These are phyloP conservation scores for Athripsodes cinereus DNA, from an alignment of 2,888 invertebrate genomes.

Conservation along the genomic window DNA sequence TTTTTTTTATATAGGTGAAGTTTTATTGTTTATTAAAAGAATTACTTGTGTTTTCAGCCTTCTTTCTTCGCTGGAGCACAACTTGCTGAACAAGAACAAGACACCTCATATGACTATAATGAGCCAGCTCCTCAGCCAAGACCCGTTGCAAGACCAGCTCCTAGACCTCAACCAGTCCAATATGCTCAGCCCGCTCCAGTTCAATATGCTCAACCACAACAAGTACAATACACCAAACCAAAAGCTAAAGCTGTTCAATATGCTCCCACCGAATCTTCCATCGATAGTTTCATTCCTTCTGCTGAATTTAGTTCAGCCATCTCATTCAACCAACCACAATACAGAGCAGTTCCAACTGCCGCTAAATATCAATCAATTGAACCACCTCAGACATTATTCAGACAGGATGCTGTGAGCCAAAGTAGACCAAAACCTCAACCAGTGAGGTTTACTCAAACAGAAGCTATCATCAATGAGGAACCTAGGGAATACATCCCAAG, in stretches of 20 bases:
- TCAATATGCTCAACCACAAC: conserved; percentile 29
- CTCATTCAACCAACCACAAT: conserved; percentile 33
- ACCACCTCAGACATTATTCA: conserved; percentile 25
- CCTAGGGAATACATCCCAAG: conserved; percentile 28
- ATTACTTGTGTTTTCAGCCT: conserved; percentile 34
- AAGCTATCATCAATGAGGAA: conserved; percentile 29
- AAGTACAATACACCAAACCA: conserved; percentile 13
- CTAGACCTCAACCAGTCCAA: conserved; percentile 30
- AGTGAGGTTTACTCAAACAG: conserved; percentile 32
- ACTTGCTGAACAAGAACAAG: conserved; percentile 33
- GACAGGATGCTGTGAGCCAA: conserved; percentile 29
- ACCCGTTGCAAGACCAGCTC: conserved; percentile 32
- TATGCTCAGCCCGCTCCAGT: conserved; percentile 30
- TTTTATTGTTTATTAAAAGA: no score
- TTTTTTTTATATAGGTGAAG: no score
- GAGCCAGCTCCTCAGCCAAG: conserved; percentile 28
- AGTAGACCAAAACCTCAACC: conserved; percentile 28
- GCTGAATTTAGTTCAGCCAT: conserved; percentile 29
- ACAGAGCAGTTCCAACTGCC: conserved; percentile 34
- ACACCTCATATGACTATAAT: conserved; percentile 29
- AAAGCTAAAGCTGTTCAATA: conserved; percentile 30
- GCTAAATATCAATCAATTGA: conserved; percentile 28
- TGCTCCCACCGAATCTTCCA: conserved; percentile 28
- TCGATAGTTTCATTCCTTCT: conserved; percentile 26
- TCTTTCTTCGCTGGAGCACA: conserved; percentile 45